phyloP scores from a whole-genome alignment of 2,888 invertebrate genomes.

The Octodonta nipae region DNA sequence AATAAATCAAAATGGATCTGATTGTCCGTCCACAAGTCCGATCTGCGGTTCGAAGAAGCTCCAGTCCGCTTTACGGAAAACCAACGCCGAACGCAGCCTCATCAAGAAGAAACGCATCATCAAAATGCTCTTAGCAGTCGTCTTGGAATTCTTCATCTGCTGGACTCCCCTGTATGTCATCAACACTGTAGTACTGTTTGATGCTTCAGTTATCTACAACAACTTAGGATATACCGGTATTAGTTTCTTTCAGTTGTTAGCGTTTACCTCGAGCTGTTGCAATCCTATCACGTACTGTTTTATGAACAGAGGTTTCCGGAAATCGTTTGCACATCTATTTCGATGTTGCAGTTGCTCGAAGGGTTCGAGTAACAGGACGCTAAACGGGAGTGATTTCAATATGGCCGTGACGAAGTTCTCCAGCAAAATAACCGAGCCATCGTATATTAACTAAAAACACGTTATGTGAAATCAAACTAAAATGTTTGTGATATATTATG shows the following conservation, averaged over 20 bases:
- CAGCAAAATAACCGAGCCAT: no score
- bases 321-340: slow-evolving; percentile 46
- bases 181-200: slow-evolving; percentile 44
- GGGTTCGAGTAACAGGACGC: slow-evolving; percentile 17
- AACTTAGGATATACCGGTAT: slow-evolving; percentile 39
- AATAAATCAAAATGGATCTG: slow-evolving; percentile 27
- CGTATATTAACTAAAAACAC: no score
- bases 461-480: no score
- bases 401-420: slow-evolving; percentile 24
- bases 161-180: slow-evolving; percentile 53
- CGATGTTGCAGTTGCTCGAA: slow-evolving; percentile 34
- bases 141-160: slow-evolving; percentile 57
- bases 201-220: slow-evolving; percentile 36
- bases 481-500: no score
- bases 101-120: slow-evolving; percentile 40
- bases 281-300: slow-evolving; percentile 60
- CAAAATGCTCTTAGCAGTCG: slow-evolving; percentile 53
- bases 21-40: slow-evolving; percentile 22
- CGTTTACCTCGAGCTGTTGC: slow-evolving; percentile 49
- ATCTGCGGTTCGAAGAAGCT: slow-evolving; percentile 22
- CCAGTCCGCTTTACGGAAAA: slow-evolving; percentile 25
- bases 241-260: slow-evolving; percentile 43
- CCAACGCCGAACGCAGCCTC: slow-evolving; percentile 39
- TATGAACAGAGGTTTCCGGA: slow-evolving; percentile 53
- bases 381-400: slow-evolving; percentile 26